Percentiles rank a stretch among this genome's conserved stretches.
phyloP scores from a whole-genome alignment of 1,140 invertebrate species.

The Tetranychus cinnabarinus region DNA sequence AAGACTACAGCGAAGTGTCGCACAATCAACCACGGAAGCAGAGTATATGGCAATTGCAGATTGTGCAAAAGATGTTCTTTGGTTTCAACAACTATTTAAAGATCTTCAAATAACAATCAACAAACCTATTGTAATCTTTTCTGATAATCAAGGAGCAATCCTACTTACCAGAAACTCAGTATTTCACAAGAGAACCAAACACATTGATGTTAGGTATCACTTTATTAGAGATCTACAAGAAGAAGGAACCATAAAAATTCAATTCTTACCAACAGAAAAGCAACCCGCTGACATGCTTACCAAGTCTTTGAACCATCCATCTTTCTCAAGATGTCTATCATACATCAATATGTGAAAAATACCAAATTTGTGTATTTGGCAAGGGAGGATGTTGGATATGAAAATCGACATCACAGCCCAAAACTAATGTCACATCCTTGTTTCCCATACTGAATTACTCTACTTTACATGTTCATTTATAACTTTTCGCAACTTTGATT shows the following conservation, averaged over 20 bases:
- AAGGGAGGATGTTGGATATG: too few relatives aligned
- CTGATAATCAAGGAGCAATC: constrained; percentile 19
- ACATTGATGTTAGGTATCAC: constrained; percentile 20
- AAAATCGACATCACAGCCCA: too few relatives aligned
- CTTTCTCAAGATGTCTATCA: too few relatives aligned
- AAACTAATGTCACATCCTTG: too few relatives aligned
- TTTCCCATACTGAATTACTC: too few relatives aligned
- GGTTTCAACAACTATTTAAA: background rate
- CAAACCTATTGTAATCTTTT: background rate
- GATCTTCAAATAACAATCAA: background rate
- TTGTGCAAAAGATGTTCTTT: constrained; percentile 3
- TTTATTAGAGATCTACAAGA: constrained; percentile 17
- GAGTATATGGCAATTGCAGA: constrained; percentile 1
- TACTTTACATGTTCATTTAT: too few relatives aligned
- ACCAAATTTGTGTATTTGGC: too few relatives aligned
- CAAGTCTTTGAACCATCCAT: too few relatives aligned
- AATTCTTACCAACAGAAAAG: constrained; percentile 6
- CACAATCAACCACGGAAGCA: constrained; percentile 7
- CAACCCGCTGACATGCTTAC: constrained; percentile 19
- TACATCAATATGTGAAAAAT: too few relatives aligned
- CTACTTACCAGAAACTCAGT: constrained; percentile 18
- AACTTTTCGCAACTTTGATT: too few relatives aligned
- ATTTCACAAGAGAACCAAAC: constrained; percentile 21
- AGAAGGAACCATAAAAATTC: constrained; percentile 1
- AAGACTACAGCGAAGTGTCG: background rate